phyloP scores from a whole-genome alignment of 2,797 vertebrate genomes.

The Geotrypetes seraphini region DNA sequence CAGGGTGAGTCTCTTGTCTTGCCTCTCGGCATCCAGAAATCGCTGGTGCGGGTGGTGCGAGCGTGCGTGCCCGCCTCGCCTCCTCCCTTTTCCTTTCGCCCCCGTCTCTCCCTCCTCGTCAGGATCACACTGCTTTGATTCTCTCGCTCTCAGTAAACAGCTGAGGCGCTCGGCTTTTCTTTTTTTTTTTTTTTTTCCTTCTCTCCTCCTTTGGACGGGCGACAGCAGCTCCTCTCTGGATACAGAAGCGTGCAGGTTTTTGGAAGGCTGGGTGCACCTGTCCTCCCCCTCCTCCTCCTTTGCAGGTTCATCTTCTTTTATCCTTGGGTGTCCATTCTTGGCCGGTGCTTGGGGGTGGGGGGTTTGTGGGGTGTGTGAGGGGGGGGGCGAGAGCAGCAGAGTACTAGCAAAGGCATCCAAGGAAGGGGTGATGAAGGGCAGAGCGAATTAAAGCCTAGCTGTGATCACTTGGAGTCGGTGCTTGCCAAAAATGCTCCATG shows the following conservation, averaged over 20 bases:
- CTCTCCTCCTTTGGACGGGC: slow-evolving; percentile 21
- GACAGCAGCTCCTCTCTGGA: slow-evolving; percentile 24
- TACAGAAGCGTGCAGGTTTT: slow-evolving; percentile 13
- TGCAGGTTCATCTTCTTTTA: slow-evolving; percentile 29
- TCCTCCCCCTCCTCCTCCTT: slow-evolving; percentile 19
- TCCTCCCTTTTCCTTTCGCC: not conserved
- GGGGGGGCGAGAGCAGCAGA: too few relatives aligned
- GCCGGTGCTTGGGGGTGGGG: too few relatives aligned
- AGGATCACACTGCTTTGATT: not conserved
- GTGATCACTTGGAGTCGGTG: slow-evolving; percentile 36
- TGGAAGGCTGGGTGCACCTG: slow-evolving; percentile 31
- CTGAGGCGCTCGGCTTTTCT: not conserved
- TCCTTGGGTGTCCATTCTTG: slow-evolving; percentile 4
- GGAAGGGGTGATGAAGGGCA: slow-evolving; percentile 30
- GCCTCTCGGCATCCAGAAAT: too few relatives aligned
- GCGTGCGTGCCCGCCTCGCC: not conserved
- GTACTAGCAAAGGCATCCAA: slow-evolving; percentile 18
- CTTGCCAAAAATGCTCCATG: slow-evolving; percentile 56
- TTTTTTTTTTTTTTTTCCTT: not conserved
- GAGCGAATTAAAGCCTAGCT: slow-evolving; percentile 45
- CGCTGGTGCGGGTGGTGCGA: too few relatives aligned
- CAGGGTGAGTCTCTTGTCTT: too few relatives aligned
- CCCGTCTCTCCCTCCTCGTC: rapidly evolving
- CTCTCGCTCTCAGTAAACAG: slow-evolving; percentile 11
- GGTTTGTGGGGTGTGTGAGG: too few relatives aligned